phyloP scores from a whole-genome alignment of 2,888 invertebrate genomes.

The Panopea generosa region DNA sequence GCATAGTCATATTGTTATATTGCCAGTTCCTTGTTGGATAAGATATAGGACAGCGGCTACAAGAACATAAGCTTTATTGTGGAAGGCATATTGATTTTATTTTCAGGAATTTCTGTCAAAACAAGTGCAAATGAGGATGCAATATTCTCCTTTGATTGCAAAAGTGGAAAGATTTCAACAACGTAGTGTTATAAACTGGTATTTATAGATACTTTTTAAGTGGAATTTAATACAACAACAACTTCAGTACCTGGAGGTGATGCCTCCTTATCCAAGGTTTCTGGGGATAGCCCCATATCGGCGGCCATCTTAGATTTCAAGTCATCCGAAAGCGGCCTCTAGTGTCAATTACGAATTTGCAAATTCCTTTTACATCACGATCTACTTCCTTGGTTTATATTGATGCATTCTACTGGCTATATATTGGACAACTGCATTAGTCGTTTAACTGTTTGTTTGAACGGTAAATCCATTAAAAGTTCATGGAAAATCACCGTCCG shows the following conservation, averaged over 20 bases:
- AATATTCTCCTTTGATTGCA: too few species aligned
- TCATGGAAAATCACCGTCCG: constrained; percentile 46
- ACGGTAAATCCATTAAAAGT: constrained; percentile 49
- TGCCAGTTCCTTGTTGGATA: too few species aligned
- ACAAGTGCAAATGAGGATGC: too few species aligned
- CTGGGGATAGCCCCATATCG: constrained; percentile 78
- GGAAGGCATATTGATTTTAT: too few species aligned
- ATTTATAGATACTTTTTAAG: too few species aligned
- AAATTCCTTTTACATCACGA: constrained; percentile 42
- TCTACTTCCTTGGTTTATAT: background rate
- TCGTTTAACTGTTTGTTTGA: constrained; percentile 18
- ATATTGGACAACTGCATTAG: constrained; percentile 31
- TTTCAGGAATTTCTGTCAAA: too few species aligned
- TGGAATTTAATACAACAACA: too few species aligned
- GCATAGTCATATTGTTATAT: too few species aligned
- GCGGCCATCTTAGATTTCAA: constrained; percentile 81
- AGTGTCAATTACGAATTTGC: constrained; percentile 63
- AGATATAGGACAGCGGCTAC: too few species aligned
- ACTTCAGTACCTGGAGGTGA: constrained; percentile 54
- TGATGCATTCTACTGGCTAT: constrained; percentile 10
- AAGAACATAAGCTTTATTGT: too few species aligned
- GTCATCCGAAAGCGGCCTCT: constrained; percentile 79
- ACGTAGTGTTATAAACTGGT: too few species aligned
- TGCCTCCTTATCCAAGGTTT: constrained; percentile 72
- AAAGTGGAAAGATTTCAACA: too few species aligned